Evolutionary conservation across 2,113 vertebrate genomes (phyloP).

Genomic region (Argyrosomus japonicus): DNA sequence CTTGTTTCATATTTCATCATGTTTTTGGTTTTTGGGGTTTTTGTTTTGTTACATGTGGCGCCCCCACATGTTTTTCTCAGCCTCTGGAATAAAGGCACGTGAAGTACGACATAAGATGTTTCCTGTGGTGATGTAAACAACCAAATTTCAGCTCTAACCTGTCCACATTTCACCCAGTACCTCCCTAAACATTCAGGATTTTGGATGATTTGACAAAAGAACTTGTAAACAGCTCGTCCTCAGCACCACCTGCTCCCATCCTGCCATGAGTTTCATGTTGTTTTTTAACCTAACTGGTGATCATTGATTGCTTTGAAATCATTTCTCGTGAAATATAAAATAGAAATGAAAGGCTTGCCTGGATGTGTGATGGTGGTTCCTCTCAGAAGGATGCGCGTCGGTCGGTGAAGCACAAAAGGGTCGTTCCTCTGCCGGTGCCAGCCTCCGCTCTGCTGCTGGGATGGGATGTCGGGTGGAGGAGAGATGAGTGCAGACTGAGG

Average conservation of each 20-base stretch:
- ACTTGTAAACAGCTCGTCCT: conserved; percentile 59
- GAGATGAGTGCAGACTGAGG: conserved; percentile 55
- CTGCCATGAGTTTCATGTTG: not conserved
- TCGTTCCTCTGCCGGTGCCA: conserved; percentile 52
- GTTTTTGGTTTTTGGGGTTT: not conserved
- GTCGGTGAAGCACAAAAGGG: conserved; percentile 66
- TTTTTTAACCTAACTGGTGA: not conserved
- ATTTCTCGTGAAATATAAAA: not conserved
- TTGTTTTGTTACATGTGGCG: conserved; percentile 47
- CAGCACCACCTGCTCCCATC: conserved; percentile 23
- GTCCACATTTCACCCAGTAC: not conserved
- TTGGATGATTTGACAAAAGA: conserved; percentile 8
- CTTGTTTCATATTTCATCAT: not conserved
- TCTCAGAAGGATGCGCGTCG: conserved; percentile 46
- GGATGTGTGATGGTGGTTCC: conserved; percentile 35
- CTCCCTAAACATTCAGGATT: not conserved
- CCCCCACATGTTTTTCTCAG: conserved; percentile 44
- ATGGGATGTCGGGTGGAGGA: conserved; percentile 31
- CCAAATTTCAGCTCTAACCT: conserved; percentile 11
- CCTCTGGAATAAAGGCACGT: conserved; percentile 22
- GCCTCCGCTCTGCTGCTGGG: conserved; percentile 55
- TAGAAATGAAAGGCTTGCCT: conserved; percentile 53
- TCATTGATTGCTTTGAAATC: not conserved
- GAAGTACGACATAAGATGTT: not conserved
- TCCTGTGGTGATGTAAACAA: conserved; percentile 16